Base-by-base conservation (phyloP, 2,797 vertebrate genomes). In the Notamacropus eugenii region DNA sequence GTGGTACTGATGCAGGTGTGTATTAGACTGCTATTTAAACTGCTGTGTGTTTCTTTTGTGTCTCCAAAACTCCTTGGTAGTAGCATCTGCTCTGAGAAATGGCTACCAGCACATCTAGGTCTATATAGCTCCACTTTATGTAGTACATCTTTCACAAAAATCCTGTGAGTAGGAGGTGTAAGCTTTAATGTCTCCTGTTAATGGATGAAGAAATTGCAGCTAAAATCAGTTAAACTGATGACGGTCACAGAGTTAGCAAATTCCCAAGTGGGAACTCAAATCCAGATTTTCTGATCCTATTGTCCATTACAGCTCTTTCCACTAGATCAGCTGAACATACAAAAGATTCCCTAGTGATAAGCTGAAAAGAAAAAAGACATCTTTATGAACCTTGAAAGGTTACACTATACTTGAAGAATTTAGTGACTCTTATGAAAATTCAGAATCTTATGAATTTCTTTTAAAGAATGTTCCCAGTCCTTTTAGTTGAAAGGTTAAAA, bases 391-490 rank as follows among this genome's bases (percentile, higher is more conserved):
- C 95, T 96, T 96, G 96, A 93, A 94, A 58, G 55, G 92, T 96
- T 97, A 90, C 94, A 96, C 95, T 82, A 93, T 55, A 95, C 87
- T 93, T 90, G 91, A 97, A 98, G 92, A 95, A 95, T 96, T 97
- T 97, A 87, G 74, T 46, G 40, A 46, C 22, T 67, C 34, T 46
- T 90, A 90, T 96, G 97, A 96, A 97, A 97, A 95, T 96, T 93
- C 93, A 95, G 95, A 97, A 95, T 97, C 96, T 95, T 96, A 97
- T 95, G 97, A 95, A 93, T 95, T 96, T 97, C 97, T 50, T 27
- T 94, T 95, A 97, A 97, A 97, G 97, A 97, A 97, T 96, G 91
- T 87, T 97, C 97, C 97, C 96, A 97, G 96, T 67, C 96, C 96
- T 93, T 96, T 95, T 94, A 95, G 92, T 87, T 92, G 92, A 93